These are phyloP conservation scores for Chrysolina oricalcia DNA, from an alignment of 2,888 invertebrate genomes.

Conservation along the genomic window DNA sequence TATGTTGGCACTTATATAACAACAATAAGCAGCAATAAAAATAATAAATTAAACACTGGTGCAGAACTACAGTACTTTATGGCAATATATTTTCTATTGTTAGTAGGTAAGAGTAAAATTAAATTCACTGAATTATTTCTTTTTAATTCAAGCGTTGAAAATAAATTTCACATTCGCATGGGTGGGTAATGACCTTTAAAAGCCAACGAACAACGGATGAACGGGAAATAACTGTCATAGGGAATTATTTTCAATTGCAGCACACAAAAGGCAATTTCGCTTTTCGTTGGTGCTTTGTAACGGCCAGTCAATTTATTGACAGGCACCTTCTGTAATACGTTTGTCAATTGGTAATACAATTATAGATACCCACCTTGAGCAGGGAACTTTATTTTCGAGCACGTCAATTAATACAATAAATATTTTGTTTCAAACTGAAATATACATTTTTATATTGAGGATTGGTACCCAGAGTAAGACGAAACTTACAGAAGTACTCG, in stretches of 20 bases:
- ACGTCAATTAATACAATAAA: too few species aligned
- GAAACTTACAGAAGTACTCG: too few species aligned
- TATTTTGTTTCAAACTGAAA: too few species aligned
- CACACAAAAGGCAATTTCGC: constrained; percentile 3
- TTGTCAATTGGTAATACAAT: constrained; percentile 1
- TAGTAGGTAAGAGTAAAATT: too few species aligned
- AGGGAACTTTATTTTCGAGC: too few species aligned
- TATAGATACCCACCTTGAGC: background rate
- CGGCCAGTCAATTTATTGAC: constrained; percentile 3
- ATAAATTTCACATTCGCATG: background rate
- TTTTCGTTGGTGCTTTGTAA: constrained; percentile 15
- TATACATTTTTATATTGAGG: too few species aligned
- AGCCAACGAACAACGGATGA: background rate
- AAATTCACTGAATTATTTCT: background rate
- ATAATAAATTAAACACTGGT: too few species aligned
- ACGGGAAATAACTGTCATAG: constrained; percentile 9
- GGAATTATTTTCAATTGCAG: constrained; percentile 16
- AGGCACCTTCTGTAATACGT: background rate
- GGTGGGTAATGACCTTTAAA: constrained; percentile 12
- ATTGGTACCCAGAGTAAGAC: too few species aligned
- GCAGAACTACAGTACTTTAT: too few species aligned
- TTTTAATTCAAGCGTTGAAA: background rate
- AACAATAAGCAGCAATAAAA: too few species aligned
- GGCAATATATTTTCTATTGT: too few species aligned
- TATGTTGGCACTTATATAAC: too few species aligned